Conservation (phyloP, 2,113 vertebrate species). For the Cryptomyrus ogoouensis region DNA sequence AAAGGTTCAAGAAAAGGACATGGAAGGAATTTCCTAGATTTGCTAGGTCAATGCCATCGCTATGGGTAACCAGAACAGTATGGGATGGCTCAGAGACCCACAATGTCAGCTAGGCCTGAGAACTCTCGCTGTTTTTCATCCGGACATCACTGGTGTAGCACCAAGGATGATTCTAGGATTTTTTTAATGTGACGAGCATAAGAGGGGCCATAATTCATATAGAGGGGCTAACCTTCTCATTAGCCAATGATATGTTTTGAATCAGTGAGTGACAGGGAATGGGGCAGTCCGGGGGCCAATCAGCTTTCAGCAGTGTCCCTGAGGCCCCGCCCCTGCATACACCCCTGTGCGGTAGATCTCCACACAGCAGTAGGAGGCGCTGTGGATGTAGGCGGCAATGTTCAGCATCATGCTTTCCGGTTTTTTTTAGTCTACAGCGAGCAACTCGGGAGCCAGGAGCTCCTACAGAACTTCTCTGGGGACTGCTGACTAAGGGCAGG, state of each 20-base stretch:
- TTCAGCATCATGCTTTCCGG: not conserved
- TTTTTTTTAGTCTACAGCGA: not conserved
- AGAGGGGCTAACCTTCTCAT: not conserved
- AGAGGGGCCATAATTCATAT: not conserved
- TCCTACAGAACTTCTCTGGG: not conserved
- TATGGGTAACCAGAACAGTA: not conserved
- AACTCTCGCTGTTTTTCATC: not conserved
- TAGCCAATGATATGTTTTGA: not conserved
- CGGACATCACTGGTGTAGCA: not conserved
- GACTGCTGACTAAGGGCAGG: not conserved
- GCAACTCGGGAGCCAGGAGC: not conserved
- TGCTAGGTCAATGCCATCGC: not conserved
- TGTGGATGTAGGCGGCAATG: not conserved
- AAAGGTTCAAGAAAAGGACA: not conserved
- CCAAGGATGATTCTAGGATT: not conserved
- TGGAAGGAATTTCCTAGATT: not conserved
- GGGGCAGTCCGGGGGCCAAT: not conserved
- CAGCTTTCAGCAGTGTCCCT: not conserved
- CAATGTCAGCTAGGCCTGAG: not conserved
- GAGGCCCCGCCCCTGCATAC: not conserved
- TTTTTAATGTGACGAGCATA: not conserved
- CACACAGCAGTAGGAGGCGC: not conserved
- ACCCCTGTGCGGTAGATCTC: not conserved
- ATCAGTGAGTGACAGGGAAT: not conserved
- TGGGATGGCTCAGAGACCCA: not conserved